Base-by-base conservation (phyloP, 2,113 vertebrate species). In the Prinia subflava region DNA sequence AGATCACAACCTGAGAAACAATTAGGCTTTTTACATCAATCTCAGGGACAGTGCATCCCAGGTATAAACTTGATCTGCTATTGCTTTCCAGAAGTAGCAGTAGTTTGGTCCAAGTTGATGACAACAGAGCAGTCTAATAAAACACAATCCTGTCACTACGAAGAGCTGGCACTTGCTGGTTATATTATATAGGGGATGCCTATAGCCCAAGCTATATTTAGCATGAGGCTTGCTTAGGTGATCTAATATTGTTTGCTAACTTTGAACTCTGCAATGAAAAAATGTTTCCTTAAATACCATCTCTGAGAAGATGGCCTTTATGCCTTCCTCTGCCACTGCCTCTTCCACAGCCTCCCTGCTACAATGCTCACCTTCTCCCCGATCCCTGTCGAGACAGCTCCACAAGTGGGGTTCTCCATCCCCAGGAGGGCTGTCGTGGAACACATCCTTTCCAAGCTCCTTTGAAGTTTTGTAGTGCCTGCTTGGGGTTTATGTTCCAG, bases 311-410 rank as follows among this genome's bases (percentile, higher is more conserved):
- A 35, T 28, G 41, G 11, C 18, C 49, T 73, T 64, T 1, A 1
- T 53, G 57, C 47, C 55, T 88, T 89, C 2, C 60, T 24, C 24
- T 39, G 24, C 65, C 35, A 9, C 47, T 81, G 44, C 23, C 57
- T 75, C 23, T 83, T 92, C 41, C 22, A 12, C 19, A 41, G 53
- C 5, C 33, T 79, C 5, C 0, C 18, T 74, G 47, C 47, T 75
- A 31, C 0, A 1, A 8, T 19, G n/a, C 6, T 3, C 22, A 42
- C 33, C 23, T 47, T 77, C 67, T 52, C 44, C 59, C 22, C 25
- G 1, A 2, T 59, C 22, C 39, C 22, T 1, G 0, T 19, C 0
- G 5, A 63, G 27, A 15, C 13, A 90, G 28, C 21, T 46, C 22
- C 35, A 37, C 2, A n/a, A 49, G 6, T 1, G 1, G 11, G 11